Conservation (phyloP, 2,797 vertebrate genomes). For the Salarias fasciatus region DNA sequence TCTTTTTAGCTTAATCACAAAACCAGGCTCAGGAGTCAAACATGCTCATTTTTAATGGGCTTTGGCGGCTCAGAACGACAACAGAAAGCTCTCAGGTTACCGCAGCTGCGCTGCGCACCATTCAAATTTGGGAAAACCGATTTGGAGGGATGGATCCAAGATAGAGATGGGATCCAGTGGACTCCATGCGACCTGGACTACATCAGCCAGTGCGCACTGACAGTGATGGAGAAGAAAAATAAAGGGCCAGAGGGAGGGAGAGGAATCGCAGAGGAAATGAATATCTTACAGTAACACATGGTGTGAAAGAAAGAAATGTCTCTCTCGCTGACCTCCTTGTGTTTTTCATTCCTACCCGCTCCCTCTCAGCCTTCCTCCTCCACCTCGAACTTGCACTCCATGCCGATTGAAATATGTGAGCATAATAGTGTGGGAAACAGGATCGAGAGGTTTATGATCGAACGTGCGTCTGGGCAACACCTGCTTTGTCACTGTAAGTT, state of each 20-base stretch:
- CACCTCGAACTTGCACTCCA: constrained; percentile 49
- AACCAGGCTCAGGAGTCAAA: constrained; percentile 68
- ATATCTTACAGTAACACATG: constrained; percentile 78
- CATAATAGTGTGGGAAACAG: constrained; percentile 72
- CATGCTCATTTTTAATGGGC: constrained; percentile 65
- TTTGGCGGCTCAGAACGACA: constrained; percentile 64
- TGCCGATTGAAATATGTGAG: constrained; percentile 75
- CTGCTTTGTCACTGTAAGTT: constrained; percentile 29
- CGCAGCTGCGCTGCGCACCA: constrained; percentile 66
- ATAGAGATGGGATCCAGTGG: constrained; percentile 61
- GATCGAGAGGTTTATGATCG: constrained; percentile 65
- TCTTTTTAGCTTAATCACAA: constrained; percentile 56
- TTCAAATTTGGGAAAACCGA: constrained; percentile 69
- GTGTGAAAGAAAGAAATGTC: constrained; percentile 78
- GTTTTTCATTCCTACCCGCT: constrained; percentile 70
- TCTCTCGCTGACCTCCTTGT: constrained; percentile 72
- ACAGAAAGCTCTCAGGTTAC: constrained; percentile 64
- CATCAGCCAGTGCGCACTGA: constrained; percentile 63
- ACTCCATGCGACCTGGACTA: constrained; percentile 68
- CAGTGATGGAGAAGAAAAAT: constrained; percentile 75
- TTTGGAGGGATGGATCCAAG: constrained; percentile 64
- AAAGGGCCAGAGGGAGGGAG: constrained; percentile 59
- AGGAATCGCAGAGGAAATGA: constrained; percentile 73
- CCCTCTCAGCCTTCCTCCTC: constrained; percentile 51
- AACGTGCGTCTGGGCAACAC: constrained; percentile 51